Evolutionary conservation across 2,888 invertebrate species (phyloP).

Genomic region (Eupithecia centaureata): DNA sequence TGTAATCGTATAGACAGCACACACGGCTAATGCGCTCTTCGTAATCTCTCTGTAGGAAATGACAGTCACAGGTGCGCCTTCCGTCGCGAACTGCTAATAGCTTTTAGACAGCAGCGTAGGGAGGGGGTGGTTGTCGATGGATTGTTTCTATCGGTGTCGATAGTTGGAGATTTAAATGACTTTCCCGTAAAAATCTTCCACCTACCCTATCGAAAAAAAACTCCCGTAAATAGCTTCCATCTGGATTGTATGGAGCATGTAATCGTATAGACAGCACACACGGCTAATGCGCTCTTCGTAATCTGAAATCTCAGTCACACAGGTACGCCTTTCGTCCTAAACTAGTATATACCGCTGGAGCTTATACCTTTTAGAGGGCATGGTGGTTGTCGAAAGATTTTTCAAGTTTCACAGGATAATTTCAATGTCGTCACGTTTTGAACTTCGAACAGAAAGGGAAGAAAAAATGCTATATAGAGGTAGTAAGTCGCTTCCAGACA

Average conservation of each 20-base stretch:
- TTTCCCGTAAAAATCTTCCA: background rate
- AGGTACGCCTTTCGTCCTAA: conserved; percentile 74
- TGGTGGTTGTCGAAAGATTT: conserved; percentile 20
- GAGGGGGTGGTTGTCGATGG: conserved; percentile 39
- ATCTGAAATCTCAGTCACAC: conserved; percentile 82
- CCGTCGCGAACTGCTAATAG: conserved; percentile 80
- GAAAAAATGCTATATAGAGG: too few species aligned
- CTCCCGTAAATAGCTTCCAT: conserved; percentile 18
- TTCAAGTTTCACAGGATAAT: too few species aligned
- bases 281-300: conserved; percentile 68
- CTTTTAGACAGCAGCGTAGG: conserved; percentile 78
- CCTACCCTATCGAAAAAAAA: conserved; percentile 2
- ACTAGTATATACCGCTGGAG: too few species aligned
- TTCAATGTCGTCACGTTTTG: too few species aligned
- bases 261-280: conserved; percentile 51
- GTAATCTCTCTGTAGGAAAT: conserved; percentile 80
- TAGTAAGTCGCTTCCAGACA: too few species aligned
- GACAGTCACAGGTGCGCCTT: conserved; percentile 77
- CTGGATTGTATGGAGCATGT: conserved; percentile 43
- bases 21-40: conserved; percentile 60
- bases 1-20: conserved; percentile 53
- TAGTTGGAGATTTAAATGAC: background rate
- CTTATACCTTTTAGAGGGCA: conserved; percentile 83
- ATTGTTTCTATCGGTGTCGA: background rate
- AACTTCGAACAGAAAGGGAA: too few species aligned